A percentile compares a stretch with the other conserved stretches of the same genome.
Conservation (phyloP, 1,140 invertebrate genomes). For the Stegodyphus dumicola region DNA sequence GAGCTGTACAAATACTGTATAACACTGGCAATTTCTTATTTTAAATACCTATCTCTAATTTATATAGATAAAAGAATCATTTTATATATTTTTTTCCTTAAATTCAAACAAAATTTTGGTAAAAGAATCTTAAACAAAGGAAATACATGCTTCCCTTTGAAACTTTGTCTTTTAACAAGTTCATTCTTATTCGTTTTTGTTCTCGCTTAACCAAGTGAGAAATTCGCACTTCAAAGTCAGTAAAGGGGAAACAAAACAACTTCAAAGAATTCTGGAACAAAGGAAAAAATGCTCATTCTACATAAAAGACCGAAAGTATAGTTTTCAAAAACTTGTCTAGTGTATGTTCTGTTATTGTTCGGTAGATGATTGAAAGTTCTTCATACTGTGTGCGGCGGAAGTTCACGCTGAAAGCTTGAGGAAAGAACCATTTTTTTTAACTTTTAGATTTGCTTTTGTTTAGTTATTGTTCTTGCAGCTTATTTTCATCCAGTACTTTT, state of each 20-base stretch:
- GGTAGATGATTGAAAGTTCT: conserved; percentile 44
- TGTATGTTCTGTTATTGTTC: conserved; percentile 54
- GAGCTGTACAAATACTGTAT: too few species aligned
- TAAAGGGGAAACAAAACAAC: background rate
- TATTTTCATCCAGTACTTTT: conserved; percentile 27
- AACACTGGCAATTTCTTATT: too few species aligned
- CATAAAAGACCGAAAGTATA: conserved; percentile 42
- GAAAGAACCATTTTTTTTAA: background rate
- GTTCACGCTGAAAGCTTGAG: background rate
- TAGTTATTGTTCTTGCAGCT: conserved; percentile 27
- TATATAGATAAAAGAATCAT: too few species aligned
- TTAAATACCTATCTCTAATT: too few species aligned
- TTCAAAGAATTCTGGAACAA: background rate
- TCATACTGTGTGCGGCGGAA: conserved; percentile 30
- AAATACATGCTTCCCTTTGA: background rate
- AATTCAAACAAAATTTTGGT: background rate
- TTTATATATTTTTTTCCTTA: too few species aligned
- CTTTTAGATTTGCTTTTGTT: conserved; percentile 15
- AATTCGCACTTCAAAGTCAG: conserved; percentile 34
- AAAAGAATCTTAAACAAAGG: conserved; percentile 3
- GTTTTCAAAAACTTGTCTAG: conserved; percentile 52
- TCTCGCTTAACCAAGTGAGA: conserved; percentile 47
- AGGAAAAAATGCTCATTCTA: background rate
- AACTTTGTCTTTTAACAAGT: conserved; percentile 20
- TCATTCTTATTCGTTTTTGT: conserved; percentile 3